Evolutionary conservation across 2,113 vertebrate genomes (phyloP), one percentile per base, ranked within the genome.

Genomic region (Pardalotus punctatus): DNA sequence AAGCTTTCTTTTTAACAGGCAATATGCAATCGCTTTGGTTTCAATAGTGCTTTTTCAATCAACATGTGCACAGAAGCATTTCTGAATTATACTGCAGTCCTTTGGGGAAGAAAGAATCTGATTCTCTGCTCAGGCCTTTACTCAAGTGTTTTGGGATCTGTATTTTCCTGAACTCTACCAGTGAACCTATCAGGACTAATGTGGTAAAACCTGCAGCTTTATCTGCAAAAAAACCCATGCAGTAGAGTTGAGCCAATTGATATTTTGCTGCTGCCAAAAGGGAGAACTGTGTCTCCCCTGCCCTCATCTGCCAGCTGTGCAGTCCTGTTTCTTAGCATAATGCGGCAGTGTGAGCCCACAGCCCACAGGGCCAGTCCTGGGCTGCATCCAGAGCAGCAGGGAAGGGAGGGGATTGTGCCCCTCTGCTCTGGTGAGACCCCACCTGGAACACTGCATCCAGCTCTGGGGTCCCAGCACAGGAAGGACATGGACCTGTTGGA

Each of bases 401-500:
- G 29, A 1, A 76, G 62, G 40, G 47, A 76, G 47, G 47, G 31
- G 35, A 76, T 82, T 69, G 17, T 69, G 24, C 17, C 45, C 24
- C 45, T 51, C 45, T 61, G 9, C 45, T 67, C 13, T 28, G 43
- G 3, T 35, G 61, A 67, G 78, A 47, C 2, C 2, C 20, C 40
- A 42, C 24, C 29, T 69, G n/a, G 29, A 61, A 11, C 12, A 3
- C 45, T 67, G n/a, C 40, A 48, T 8, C 54, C 48, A 28, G 25
- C 54, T 20, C 71, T 35, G 47, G n/a, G 29, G 2, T 7, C n/a
- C 10, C 62, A 42, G 48, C 35, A 28, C 22, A 35, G 56, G 47
- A 7, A 42, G 10, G 18, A 27, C 21, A 10, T 1, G 4, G 20
- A 47, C 1, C 20, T 40, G 20, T 1, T 67, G 4, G 24, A 47